Evolutionary conservation across 2,797 vertebrate genomes (phyloP), one percentile per base, ranked within the genome.

Genomic region (Hydrolagus colliei): DNA sequence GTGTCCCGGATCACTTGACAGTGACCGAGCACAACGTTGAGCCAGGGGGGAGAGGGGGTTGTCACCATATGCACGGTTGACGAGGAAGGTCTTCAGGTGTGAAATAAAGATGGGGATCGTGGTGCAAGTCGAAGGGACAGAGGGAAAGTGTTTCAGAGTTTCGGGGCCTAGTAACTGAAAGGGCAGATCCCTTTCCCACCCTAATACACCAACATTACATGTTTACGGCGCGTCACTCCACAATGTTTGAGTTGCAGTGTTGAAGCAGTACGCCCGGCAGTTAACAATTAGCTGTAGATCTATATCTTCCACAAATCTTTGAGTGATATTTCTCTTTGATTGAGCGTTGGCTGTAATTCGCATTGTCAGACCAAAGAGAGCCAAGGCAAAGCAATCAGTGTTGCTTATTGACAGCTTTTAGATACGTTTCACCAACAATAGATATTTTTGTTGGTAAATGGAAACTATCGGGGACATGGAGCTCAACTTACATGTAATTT

Each of bases 371-470:
- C 79, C 32, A 84, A 35, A 84, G 79, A 84, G 65, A 52, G 65
- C 71, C 79, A 84, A 84, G 27, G 79, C 79, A 71, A 84, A 35
- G 9, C 52, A 68, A 68, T 41, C 35, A 35, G 32, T 84, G 32
- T 63, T 71, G 22, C 20, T 84, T 68, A 84, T 71, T 84, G 79
- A 67, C 79, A 84, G 65, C 18, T 52, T 84, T 52, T 71, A 41
- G 65, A n/a, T 84, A 71, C 65, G 18, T 71, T 84, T 84, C 79
- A 84, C 79, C 79, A 52, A 67, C 32, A 71, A 71, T 84, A 84
- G 79, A 71, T 84, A 41, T 68, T 71, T 71, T 84, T 68, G 32
- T 84, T 71, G 67, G 65, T 84, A 71, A 41, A 52, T 71, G 18
- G 65, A 84, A 84, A 71, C 27, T 71, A 67, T 5, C 71, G 65